Evolutionary conservation across 2,797 vertebrate species (phyloP).

Genomic region (Ataeniobius toweri): DNA sequence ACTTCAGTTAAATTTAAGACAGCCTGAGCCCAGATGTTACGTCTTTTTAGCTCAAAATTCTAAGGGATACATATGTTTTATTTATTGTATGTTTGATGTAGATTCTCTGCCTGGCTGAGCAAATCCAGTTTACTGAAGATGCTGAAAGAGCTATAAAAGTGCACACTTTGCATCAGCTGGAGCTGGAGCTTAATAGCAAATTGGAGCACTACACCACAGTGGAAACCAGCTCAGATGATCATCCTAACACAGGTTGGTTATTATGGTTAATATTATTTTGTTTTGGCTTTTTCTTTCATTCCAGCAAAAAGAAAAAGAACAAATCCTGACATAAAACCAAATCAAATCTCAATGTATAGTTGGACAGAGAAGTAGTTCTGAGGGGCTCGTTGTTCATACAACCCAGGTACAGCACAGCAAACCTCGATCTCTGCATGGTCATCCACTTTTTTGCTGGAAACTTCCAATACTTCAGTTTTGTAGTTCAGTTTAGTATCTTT

Average conservation of each 20-base stretch:
- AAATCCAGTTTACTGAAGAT: constrained; percentile 98
- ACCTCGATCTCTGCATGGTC: not conserved
- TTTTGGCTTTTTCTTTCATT: not conserved
- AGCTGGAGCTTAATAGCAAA: constrained; percentile 87
- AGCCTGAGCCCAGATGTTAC: not conserved
- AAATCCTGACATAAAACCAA: not conserved
- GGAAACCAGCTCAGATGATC: constrained; percentile 80
- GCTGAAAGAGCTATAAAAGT: constrained; percentile 87
- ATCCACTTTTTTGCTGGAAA: not conserved
- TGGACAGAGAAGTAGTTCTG: not conserved
- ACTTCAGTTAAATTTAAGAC: not conserved
- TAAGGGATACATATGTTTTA: not conserved
- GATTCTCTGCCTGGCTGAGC: constrained; percentile 94
- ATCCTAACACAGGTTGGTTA: constrained; percentile 76
- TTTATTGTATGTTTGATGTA: constrained; percentile 54
- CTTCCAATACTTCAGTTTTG: not conserved
- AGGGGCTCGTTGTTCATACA: not conserved
- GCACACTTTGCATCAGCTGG: constrained; percentile 87
- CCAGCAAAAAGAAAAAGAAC: not conserved
- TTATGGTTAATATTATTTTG: not conserved
- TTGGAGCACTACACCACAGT: constrained; percentile 91
- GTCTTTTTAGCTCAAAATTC: not conserved
- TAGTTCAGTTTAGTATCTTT: not conserved
- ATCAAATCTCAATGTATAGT: too few species aligned
- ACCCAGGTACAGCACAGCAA: not conserved